Conservation (phyloP, 2,888 invertebrate species). For the Philhelius pedissequus region DNA sequence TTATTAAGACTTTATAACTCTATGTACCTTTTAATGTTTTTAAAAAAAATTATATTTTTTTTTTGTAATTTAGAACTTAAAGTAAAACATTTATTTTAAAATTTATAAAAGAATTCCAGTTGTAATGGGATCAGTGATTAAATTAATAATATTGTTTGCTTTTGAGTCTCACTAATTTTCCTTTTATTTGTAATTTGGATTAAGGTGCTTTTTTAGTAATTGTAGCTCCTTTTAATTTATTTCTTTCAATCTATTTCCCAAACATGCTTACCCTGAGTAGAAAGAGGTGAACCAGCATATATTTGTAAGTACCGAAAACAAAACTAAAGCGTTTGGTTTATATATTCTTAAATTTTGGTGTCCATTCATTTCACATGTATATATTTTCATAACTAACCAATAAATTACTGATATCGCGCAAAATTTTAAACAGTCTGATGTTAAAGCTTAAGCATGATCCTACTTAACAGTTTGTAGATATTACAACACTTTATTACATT, state of each 20-base stretch:
- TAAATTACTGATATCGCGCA: too few relatives aligned
- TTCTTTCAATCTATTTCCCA: constrained; percentile 59
- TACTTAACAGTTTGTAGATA: too few relatives aligned
- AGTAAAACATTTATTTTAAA: too few relatives aligned
- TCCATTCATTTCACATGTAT: neutral
- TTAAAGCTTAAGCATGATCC: too few relatives aligned
- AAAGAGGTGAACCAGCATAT: constrained; percentile 77
- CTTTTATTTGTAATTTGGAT: constrained; percentile 71
- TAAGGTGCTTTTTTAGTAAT: constrained; percentile 69
- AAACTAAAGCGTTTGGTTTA: neutral
- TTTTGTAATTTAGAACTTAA: too few relatives aligned
- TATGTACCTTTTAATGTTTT: too few relatives aligned
- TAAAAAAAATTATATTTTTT: too few relatives aligned
- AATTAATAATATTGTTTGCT: neutral
- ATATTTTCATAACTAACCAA: neutral
- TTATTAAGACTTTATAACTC: too few relatives aligned
- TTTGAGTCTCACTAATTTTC: constrained; percentile 4
- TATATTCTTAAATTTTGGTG: neutral
- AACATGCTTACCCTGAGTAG: constrained; percentile 74
- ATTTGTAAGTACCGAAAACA: constrained; percentile 76
- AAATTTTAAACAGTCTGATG: too few relatives aligned
- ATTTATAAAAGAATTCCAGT: neutral
- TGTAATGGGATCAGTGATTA: neutral
- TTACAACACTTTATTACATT: too few relatives aligned
- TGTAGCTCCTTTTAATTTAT: constrained; percentile 62